Percentiles rank a stretch among this genome's conserved stretches.
phyloP scores from a whole-genome alignment of 2,888 invertebrate species.

The Ochropleura plecta region DNA sequence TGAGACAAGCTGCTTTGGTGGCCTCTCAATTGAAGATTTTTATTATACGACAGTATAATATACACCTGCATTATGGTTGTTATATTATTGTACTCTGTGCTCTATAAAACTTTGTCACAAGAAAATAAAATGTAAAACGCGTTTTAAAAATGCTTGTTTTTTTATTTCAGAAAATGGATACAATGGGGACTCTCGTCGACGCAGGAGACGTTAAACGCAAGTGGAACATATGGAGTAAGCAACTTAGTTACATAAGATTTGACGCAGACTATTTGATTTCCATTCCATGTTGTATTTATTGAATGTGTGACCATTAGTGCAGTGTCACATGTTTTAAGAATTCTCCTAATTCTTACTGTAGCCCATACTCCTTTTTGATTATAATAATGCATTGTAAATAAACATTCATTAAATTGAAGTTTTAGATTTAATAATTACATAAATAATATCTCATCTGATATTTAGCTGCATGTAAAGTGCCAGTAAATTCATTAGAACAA shows the following conservation, averaged over 20 bases:
- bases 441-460: slow-evolving; percentile 25
- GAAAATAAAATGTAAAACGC: slow-evolving; percentile 35
- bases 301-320: slow-evolving; percentile 57
- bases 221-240: slow-evolving; percentile 55
- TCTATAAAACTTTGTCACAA: slow-evolving; percentile 59
- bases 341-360: slow-evolving; percentile 33
- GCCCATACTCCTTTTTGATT: slow-evolving; percentile 26
- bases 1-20: slow-evolving; percentile 39
- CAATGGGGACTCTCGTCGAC: slow-evolving; percentile 88
- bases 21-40: slow-evolving; percentile 43
- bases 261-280: slow-evolving; percentile 69
- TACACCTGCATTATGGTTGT: slow-evolving; percentile 60
- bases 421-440: slow-evolving; percentile 33
- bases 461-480: slow-evolving; percentile 47
- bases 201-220: slow-evolving; percentile 84
- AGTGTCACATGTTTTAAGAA: slow-evolving; percentile 40
- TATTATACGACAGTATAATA: slow-evolving; percentile 49
- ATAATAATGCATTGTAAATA: slow-evolving; percentile 57
- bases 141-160: slow-evolving; percentile 56
- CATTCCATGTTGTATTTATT: slow-evolving; percentile 79
- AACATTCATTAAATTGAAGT: slow-evolving; percentile 34
- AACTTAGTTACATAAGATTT: slow-evolving; percentile 59
- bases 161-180: slow-evolving; percentile 87
- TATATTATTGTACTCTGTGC: slow-evolving; percentile 62
- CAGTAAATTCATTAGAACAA: slow-evolving; percentile 32